Evolutionary conservation across 2,888 invertebrate genomes (phyloP).

Genomic region (Pyrocoelia pectoralis): DNA sequence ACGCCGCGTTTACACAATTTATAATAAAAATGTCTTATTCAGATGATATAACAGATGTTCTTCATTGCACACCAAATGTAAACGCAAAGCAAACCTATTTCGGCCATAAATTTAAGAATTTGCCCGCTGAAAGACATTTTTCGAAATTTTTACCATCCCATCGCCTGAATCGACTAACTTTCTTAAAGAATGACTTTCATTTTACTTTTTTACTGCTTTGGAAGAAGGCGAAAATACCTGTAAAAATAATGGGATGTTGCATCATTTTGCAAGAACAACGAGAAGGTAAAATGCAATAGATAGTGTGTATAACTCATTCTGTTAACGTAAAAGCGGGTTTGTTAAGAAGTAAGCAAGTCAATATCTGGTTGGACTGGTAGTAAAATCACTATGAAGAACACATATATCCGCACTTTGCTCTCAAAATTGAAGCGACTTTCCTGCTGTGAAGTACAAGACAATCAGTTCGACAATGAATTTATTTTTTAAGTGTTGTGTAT

Average conservation of each 20-base stretch:
- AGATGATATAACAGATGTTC: no score
- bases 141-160: no score
- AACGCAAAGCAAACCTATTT: no score
- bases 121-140: no score
- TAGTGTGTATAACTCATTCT: slow-evolving; percentile 42
- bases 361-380: slow-evolving; percentile 48
- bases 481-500: not conserved
- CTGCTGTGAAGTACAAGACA: slow-evolving; percentile 40
- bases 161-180: no score
- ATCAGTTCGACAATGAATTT: not conserved
- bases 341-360: slow-evolving; percentile 35
- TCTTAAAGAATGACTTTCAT: no score
- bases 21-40: no score
- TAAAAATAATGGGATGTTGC: slow-evolving; percentile 34
- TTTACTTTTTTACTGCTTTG: not conserved
- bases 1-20: no score
- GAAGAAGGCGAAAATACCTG: not conserved
- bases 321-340: slow-evolving; percentile 37
- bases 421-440: slow-evolving; percentile 47
- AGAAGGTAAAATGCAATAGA: slow-evolving; percentile 47
- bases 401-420: slow-evolving; percentile 47
- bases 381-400: slow-evolving; percentile 39
- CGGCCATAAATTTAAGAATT: no score
- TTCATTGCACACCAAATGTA: no score
- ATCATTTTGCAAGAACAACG: slow-evolving; percentile 45